These are phyloP conservation scores for Orchesella cincta DNA, from an alignment of 1,140 invertebrate species.

Conservation along the genomic window DNA sequence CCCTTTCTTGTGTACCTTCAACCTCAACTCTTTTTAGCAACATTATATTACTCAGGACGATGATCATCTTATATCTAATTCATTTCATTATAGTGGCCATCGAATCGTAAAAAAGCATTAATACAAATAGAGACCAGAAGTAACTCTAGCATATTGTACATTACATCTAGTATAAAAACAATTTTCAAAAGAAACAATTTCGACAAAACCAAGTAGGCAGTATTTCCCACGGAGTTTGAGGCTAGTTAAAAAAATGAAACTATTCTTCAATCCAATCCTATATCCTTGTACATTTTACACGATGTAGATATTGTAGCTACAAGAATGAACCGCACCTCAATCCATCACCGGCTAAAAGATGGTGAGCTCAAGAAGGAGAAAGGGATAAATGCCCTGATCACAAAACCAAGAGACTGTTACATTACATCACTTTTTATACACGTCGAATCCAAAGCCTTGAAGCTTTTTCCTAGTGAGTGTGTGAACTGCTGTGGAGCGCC, in stretches of 20 bases:
- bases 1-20: background rate
- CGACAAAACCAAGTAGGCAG: background rate
- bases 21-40: background rate
- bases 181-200: conserved; percentile 24
- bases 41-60: no score
- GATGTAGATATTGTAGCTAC: conserved; percentile 1
- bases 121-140: background rate
- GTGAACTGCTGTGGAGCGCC: no score
- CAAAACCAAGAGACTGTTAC: background rate
- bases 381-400: background rate
- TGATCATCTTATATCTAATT: no score
- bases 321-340: conserved; percentile 28
- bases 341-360: conserved; percentile 20
- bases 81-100: background rate
- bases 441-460: no score
- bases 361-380: background rate
- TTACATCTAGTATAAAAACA: conserved; percentile 1
- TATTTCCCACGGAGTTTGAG: conserved; percentile 12
- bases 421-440: background rate
- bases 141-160: background rate
- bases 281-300: background rate
- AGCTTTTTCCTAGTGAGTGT: no score
- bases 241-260: no score
- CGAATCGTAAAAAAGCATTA: background rate
- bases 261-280: background rate